Evolutionary conservation across 2,113 vertebrate genomes (phyloP), one percentile per base, ranked within the genome.

Genomic region (Oreochromis niloticus): DNA sequence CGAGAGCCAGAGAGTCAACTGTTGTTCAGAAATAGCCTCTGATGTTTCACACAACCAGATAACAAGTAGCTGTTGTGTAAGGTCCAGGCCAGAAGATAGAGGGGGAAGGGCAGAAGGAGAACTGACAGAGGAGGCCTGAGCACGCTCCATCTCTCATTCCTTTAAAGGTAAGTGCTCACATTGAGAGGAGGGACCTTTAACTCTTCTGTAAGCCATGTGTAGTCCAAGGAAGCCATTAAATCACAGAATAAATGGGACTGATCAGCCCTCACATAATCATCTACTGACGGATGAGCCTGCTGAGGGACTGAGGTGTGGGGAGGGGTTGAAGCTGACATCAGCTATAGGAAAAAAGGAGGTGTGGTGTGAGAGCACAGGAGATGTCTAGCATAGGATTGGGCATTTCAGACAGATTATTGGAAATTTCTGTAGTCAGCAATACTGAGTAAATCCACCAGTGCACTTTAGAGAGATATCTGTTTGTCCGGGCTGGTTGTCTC

Each of bases 221-320:
- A 82, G 79, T 61, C 73, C 30, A 81, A 89, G 87, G 36, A 84
- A 91, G 90, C 82, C 91, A 91, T 95, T 95, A 93, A 94, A 95
- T 95, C 88, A 95, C 90, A 91, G 87, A 93, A 96, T 91, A 92
- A 94, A 95, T 93, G 94, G 92, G 87, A 91, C 27, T 71, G 88
- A 96, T 92, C 85, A 85, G 83, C 80, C 78, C 83, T 87, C 86
- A 85, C 66, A 87, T 92, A 92, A 89, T 83, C 43, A 41, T 86
- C 85, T 79, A 55, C 85, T 90, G 89, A 95, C 90, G 83, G 91
- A 94, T 90, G 89, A 87, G 86, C 81, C 86, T 8, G 30, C 6
- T 6, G 22, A 12, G 30, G n/a, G 43, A 14, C 59, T 2, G 59
- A 12, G 9, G 30, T 32, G 32, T 46, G 81, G 55, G 27, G 3